phyloP scores from a whole-genome alignment of 2,797 vertebrate species.

The Antrozous pallidus region DNA sequence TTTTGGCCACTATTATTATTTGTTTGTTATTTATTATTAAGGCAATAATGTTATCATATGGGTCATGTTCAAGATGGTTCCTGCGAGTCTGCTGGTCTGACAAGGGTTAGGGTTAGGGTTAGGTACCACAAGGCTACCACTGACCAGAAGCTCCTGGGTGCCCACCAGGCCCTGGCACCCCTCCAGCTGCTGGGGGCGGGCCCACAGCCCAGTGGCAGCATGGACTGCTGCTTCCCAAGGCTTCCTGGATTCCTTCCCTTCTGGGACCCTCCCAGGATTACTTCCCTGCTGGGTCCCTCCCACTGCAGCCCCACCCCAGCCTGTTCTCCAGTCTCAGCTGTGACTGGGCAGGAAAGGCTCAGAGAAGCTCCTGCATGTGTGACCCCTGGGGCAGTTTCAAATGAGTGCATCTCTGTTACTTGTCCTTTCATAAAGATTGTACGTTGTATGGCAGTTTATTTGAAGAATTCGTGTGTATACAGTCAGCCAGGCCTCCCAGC shows the following conservation, averaged over 20 bases:
- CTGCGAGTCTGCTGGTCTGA: not conserved
- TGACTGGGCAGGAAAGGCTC: not conserved
- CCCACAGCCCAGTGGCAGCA: not conserved
- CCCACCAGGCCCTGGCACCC: not conserved
- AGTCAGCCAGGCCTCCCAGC: too few relatives aligned
- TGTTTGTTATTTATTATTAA: not conserved
- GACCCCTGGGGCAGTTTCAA: not conserved
- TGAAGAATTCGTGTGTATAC: too few relatives aligned
- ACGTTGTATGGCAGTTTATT: too few relatives aligned
- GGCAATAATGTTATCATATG: not conserved
- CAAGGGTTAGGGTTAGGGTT: too few relatives aligned
- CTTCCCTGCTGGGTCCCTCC: not conserved
- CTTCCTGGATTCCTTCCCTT: too few relatives aligned
- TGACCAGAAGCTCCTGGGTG: not conserved
- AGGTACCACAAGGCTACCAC: not conserved
- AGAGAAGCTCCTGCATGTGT: not conserved
- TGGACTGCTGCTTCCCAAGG: not conserved
- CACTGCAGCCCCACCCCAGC: not conserved
- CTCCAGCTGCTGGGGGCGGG: not conserved
- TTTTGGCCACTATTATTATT: not conserved
- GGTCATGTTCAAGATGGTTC: not conserved
- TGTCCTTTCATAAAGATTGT: too few relatives aligned
- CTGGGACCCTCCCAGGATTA: too few relatives aligned
- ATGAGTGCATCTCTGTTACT: too few relatives aligned
- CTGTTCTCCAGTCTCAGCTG: not conserved